Base-by-base conservation (phyloP, 2,113 vertebrate species). In the Lanius ludovicianus region DNA sequence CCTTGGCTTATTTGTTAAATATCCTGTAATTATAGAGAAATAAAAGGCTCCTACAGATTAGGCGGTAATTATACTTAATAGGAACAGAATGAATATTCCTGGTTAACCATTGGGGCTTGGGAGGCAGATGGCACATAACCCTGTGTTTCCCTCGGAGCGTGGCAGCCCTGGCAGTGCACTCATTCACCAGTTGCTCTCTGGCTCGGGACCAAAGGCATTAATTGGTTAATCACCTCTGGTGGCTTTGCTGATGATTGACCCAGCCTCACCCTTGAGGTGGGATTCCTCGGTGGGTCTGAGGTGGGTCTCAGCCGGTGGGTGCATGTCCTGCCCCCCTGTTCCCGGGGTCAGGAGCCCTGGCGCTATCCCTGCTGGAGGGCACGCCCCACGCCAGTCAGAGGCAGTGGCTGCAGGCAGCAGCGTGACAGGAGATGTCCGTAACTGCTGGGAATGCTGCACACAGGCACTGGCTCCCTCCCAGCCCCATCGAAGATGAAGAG, bases 1-100 rank as follows among this genome's bases (percentile, higher is more conserved):
- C 42, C 93, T 81, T 90, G 85, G 57, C 84, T 89, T 92, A 93
- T 97, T 97, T 97, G 93, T 96, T 89, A 95, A 97, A 96, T 95
- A 96, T 94, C 93, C 93, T 96, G 91, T 97, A 98, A 98, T 98
- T 98, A 97, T 19, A 91, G 50, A 92, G 96, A 96, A 98, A 98
- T 97, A 96, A 97, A 92, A 96, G 97, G 92, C 97, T 98, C 92
- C 96, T 59, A 78, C 96, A 93, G 96, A 97, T 95, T 91, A 89
- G 93, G 70, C 96, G 96, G 95, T 97, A 98, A 98, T 98, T 98
- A 97, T 47, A 80, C 85, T 96, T 98, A 98, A 97, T 97, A 97
- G 97, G 96, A 98, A 95, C 96, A 97, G 97, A 98, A 98, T 97
- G 97, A 97, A 97, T 95, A 95, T 97, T 98, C 96, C 96, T 96